Conservation (phyloP, 2,797 vertebrate species). For the Chelon labrosus region DNA sequence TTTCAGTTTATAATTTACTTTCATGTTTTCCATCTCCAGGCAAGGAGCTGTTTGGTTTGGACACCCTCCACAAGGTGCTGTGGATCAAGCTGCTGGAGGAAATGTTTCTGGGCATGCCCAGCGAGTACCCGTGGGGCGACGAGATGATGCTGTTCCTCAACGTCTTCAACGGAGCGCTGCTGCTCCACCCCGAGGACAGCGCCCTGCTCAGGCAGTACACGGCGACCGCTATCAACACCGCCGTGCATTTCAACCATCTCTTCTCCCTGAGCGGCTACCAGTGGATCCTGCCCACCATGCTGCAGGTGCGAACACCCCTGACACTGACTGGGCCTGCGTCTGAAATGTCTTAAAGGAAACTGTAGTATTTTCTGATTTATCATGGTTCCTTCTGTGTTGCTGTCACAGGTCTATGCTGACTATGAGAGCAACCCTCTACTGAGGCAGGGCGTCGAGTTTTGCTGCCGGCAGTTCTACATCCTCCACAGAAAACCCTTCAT, state of each 20-base stretch:
- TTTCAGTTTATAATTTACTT: too few species aligned
- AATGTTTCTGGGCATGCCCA: slow-evolving; percentile 99
- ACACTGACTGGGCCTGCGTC: too few species aligned
- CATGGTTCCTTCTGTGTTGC: not conserved
- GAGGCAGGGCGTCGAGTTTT: slow-evolving; percentile 95
- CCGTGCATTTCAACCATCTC: slow-evolving; percentile 98
- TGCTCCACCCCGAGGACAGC: slow-evolving; percentile 97
- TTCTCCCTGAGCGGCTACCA: slow-evolving; percentile 99
- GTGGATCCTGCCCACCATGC: slow-evolving; percentile 98
- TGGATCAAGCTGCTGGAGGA: slow-evolving; percentile 99
- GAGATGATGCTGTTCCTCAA: slow-evolving; percentile 99
- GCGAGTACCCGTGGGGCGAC: slow-evolving; percentile 98
- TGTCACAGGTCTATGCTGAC: slow-evolving; percentile 92
- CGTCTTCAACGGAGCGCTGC: slow-evolving; percentile 96
- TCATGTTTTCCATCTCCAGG: slow-evolving; percentile 73
- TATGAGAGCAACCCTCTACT: slow-evolving; percentile 97
- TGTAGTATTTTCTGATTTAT: not conserved
- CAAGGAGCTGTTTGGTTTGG: slow-evolving; percentile 97
- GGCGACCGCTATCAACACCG: slow-evolving; percentile 97
- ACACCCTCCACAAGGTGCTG: slow-evolving; percentile 97
- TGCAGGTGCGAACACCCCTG: slow-evolving; percentile 87
- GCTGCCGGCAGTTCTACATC: slow-evolving; percentile 96
- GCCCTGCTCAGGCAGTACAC: slow-evolving; percentile 96
- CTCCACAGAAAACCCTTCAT: slow-evolving; percentile 97
- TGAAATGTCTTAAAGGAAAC: too few species aligned